A percentile compares a stretch with the other conserved stretches of the same genome.
Conservation (phyloP, 2,888 invertebrate species). For the Nesidiocoris tenuis region DNA sequence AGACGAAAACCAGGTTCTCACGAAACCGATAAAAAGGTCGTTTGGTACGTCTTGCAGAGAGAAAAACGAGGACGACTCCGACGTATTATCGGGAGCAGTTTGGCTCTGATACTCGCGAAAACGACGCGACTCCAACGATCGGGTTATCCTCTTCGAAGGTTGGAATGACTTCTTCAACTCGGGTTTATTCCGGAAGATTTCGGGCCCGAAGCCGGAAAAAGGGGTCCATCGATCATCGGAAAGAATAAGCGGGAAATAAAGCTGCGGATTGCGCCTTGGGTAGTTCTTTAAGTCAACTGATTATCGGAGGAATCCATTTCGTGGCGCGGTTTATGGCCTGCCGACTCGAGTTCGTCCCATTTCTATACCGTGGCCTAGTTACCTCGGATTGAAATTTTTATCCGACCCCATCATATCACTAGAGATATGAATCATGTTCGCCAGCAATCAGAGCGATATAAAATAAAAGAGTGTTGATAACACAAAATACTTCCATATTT, state of each 20-base stretch:
- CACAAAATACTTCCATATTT: no score
- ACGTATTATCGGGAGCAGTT: background rate
- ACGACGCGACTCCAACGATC: background rate
- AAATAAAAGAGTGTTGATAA: no score
- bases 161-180: background rate
- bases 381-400: no score
- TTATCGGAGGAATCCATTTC: background rate
- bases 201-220: background rate
- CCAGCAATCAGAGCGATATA: no score
- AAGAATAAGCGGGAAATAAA: background rate
- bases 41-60: background rate
- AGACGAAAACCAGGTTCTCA: background rate
- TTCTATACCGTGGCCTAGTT: background rate
- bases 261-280: background rate
- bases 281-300: background rate
- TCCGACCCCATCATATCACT: no score
- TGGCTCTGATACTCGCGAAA: background rate
- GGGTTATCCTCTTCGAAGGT: background rate
- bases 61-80: background rate
- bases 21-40: background rate
- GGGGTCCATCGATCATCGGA: background rate
- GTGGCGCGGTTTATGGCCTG: background rate
- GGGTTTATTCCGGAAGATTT: background rate
- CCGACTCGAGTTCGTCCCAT: background rate
- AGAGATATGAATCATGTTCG: no score